These are phyloP conservation scores for Hypotaenidia philippensis DNA, from an alignment of 2,797 vertebrate species.

Conservation along the genomic window DNA sequence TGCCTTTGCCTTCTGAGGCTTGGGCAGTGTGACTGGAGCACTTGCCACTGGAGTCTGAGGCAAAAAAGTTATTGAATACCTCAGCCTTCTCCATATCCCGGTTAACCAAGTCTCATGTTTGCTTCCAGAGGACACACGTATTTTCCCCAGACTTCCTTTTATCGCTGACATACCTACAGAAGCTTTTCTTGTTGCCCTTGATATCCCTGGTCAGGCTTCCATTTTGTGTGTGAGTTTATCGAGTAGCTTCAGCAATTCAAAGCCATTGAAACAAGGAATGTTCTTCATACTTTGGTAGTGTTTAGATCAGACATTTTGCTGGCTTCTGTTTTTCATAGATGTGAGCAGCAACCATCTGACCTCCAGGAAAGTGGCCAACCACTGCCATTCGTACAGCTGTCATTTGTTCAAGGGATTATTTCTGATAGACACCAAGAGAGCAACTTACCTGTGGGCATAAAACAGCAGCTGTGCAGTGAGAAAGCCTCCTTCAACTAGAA, in stretches of 20 bases:
- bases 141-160: too few relatives aligned
- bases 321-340: neutral
- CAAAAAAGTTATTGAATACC: too few relatives aligned
- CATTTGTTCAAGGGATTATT: neutral
- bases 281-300: neutral
- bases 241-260: neutral
- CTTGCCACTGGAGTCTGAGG: too few relatives aligned
- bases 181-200: too few relatives aligned
- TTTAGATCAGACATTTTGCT: neutral
- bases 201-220: too few relatives aligned
- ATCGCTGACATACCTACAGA: too few relatives aligned
- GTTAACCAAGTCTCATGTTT: too few relatives aligned
- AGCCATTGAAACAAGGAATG: neutral
- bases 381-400: neutral
- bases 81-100: too few relatives aligned
- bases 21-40: too few relatives aligned
- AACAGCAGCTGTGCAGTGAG: neutral
- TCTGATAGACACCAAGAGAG: neutral
- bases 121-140: too few relatives aligned
- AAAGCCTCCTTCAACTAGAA: neutral
- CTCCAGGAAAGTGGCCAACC: neutral
- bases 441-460: neutral
- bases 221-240: too few relatives aligned
- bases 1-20: too few relatives aligned
- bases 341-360: neutral